Percentiles rank a stretch among this genome's conserved stretches.
phyloP scores from a whole-genome alignment of 2,113 vertebrate genomes.

The Anthoscopus minutus region DNA sequence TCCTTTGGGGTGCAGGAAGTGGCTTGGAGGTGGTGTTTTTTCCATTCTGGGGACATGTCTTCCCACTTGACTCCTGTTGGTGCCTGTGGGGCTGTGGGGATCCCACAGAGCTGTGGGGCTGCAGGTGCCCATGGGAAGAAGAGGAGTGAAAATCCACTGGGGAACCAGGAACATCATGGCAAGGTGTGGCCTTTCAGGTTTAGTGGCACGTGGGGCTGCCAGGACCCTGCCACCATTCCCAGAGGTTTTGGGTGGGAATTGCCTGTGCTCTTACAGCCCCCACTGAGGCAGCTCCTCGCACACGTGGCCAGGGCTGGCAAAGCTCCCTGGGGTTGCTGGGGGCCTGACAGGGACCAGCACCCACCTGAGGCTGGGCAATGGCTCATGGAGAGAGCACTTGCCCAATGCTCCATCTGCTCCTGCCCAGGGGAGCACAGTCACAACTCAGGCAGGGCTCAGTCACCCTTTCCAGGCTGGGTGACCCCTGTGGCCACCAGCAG shows the following conservation, averaged over 20 bases:
- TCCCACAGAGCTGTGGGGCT: not conserved
- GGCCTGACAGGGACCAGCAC: not conserved
- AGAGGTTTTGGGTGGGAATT: not conserved
- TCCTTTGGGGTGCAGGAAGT: not conserved
- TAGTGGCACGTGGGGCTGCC: fast-evolving
- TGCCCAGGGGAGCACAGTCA: fast-evolving
- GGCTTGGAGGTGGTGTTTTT: not conserved
- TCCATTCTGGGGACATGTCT: not conserved
- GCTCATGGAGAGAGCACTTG: fast-evolving
- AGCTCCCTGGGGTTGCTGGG: fast-evolving
- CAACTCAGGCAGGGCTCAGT: not conserved
- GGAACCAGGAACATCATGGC: fast-evolving
- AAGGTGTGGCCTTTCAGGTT: fast-evolving
- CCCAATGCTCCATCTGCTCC: fast-evolving
- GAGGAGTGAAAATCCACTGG: fast-evolving
- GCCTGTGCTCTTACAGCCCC: fast-evolving
- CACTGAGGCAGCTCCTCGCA: fast-evolving
- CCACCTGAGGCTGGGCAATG: fast-evolving
- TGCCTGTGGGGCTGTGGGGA: not conserved
- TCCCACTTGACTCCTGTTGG: not conserved
- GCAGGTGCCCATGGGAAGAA: not conserved
- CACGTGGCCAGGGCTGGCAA: not conserved
- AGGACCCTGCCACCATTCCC: not conserved
- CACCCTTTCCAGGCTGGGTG: not conserved
- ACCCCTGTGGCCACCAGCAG: not conserved